Conservation (phyloP, 2,888 invertebrate species). For the Heliothis peltigera region DNA sequence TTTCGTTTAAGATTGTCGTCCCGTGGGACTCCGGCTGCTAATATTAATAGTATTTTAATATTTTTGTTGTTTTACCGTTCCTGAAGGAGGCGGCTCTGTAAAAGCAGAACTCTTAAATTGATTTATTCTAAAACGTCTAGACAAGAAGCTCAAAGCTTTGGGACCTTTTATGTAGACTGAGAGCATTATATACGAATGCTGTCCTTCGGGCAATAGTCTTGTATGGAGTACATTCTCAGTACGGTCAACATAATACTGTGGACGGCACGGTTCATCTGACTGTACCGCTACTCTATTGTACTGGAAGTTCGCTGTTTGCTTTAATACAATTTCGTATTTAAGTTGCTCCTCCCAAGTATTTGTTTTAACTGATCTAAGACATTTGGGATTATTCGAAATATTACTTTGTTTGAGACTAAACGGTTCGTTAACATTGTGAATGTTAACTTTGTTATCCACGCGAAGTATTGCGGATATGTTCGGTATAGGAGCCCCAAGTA, state of each 20-base stretch:
- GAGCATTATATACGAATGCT: conserved; percentile 39
- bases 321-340: conserved; percentile 31
- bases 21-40: conserved; percentile 19
- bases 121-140: conserved; percentile 47
- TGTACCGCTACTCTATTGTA: conserved; percentile 39
- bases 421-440: conserved; percentile 51
- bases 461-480: conserved; percentile 27
- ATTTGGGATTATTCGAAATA: conserved; percentile 30
- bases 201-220: conserved; percentile 29
- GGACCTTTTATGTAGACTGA: conserved; percentile 43
- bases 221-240: conserved; percentile 3
- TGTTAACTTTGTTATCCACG: conserved; percentile 41
- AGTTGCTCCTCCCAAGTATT: conserved; percentile 27
- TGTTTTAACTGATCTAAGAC: conserved; percentile 29
- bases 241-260: conserved; percentile 31
- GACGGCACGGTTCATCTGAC: conserved; percentile 32
- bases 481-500: conserved; percentile 16
- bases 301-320: conserved; percentile 22
- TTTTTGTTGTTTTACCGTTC: conserved; percentile 44
- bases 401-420: conserved; percentile 32
- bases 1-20: conserved; percentile 39
- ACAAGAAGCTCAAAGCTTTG: conserved; percentile 38
- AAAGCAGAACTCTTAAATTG: conserved; percentile 32
- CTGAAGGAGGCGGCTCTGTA: conserved; percentile 31
- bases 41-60: conserved; percentile 51